Evolutionary conservation across 2,888 invertebrate genomes (phyloP), one percentile per base, ranked within the genome.

Genomic region (Eulithis testata): DNA sequence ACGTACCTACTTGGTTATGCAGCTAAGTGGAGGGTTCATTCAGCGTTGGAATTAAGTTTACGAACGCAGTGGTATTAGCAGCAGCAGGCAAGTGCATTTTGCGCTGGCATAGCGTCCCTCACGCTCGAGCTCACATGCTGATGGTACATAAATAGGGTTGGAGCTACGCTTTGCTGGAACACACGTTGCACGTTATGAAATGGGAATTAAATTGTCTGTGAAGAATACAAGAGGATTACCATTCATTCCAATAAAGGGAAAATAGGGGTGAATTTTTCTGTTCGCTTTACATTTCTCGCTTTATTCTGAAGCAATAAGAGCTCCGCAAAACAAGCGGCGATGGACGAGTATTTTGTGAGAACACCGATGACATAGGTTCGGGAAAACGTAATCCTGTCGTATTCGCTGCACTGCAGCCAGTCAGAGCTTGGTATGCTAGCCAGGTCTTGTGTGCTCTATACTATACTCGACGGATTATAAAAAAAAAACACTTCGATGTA

Each of bases 191-290:
- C 81, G 79, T 84, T 86, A 83, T 87, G 85, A 87, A 87, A 89
- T 86, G 79, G 81, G 85, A 87, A 85, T 88, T 88, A 87, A 88
- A 89, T 89, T 88, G 86, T 82, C 88, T 87, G 86, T 88, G 86
- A 87, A 87, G 83, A 86, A 84, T 84, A 85, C 82, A 83, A 80
- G 76, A 67, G 85, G 85, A 84, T 88, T 86, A 87, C 76, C 77
- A 70, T 78, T 76, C 74, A 82, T 77, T 76, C 76, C 75, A 54
- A 70, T 56, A 66, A 52, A 63, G 63, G 50, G 51, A 49, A 49
- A 52, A 57, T 59, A 69, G 70, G 67, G 66, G 44, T 14, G 4
- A 27, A 74, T 68, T 49, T 58, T 60, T 27, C 31, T 56, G 44
- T 21, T 49, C 14, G 37, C 12, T 49, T 45, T 80, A 63, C 81